Evolutionary conservation across 2,797 vertebrate species (phyloP), one percentile per base, ranked within the genome.

Genomic region (Coilia nasus): DNA sequence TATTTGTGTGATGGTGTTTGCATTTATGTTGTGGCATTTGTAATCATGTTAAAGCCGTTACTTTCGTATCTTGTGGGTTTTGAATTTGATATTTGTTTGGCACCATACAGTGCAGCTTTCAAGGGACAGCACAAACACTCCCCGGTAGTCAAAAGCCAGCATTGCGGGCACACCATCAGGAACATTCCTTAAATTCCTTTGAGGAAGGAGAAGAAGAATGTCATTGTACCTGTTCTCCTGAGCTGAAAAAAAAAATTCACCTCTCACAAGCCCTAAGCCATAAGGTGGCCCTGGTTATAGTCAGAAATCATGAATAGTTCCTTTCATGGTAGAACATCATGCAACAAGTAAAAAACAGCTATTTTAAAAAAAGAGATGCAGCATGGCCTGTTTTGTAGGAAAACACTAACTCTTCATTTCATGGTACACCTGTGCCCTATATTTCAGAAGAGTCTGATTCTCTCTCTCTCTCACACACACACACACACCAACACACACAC

Each of bases 131-230:
- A 71, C 28, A 78, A 31, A 21, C 6, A 31, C 71, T 78, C 57
- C 28, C 31, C 21, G 19, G 11, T 71, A 35, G 64, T 28, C 2
- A 10, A 78, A 78, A 10, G 35, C 71, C 15, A 5, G 47, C 82
- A 71, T 44, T 67, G 83, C 85, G 67, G 23, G 17, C 15, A 62
- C n/a, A 62, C 21, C 62, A 83, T 87, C 62, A 23, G 71, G 31
- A 83, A 87, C 82, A 84, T 82, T 83, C 46, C n/a, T 21, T 9
- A 81, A 82, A 57, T 85, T 62, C 64, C 64, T 41, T 11, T 28
- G 62, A 15, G 11, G 23, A 62, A 59, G 5, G 25, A 44, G 12
- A 19, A 41, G 47, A 83, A 81, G 75, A 87, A 89, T 88, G 84
- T 1, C 0, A 83, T 81, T 82, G 31, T 64, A 82, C 88, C 81